Conservation (phyloP, 2,797 vertebrate genomes). For the Tangara arthus region DNA sequence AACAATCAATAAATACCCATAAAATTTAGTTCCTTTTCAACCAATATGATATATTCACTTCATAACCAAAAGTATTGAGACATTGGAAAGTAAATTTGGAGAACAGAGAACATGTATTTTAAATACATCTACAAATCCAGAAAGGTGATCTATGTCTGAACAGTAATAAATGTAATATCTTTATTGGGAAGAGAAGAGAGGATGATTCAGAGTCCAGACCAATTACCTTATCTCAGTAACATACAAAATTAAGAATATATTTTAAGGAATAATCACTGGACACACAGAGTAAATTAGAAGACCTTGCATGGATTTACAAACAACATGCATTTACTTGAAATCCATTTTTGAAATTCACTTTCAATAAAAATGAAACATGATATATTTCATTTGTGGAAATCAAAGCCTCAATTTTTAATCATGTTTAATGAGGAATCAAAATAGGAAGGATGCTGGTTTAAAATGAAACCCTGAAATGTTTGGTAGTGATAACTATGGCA, state of each 20-base stretch:
- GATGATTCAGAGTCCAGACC: not conserved
- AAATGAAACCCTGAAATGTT: not conserved
- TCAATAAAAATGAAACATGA: not conserved
- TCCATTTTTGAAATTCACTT: not conserved
- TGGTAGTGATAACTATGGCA: not conserved
- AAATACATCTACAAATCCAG: not conserved
- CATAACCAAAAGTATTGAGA: not conserved
- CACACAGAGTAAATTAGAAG: too few species aligned
- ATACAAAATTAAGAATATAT: not conserved
- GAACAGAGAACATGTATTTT: not conserved
- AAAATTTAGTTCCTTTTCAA: slow-evolving; percentile 9
- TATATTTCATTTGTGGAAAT: not conserved
- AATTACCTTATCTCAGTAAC: not conserved
- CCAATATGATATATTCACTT: not conserved
- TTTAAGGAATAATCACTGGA: not conserved
- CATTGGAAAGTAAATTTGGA: not conserved
- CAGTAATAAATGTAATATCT: not conserved
- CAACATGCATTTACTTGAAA: not conserved
- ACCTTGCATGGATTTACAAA: not conserved
- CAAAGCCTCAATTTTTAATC: not conserved
- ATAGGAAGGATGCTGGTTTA: not conserved
- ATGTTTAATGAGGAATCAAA: not conserved
- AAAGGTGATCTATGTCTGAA: not conserved
- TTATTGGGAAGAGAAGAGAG: not conserved
- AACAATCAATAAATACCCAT: slow-evolving; percentile 40